phyloP scores from a whole-genome alignment of 2,797 vertebrate genomes.

The Schizopygopsis malacanthus region DNA sequence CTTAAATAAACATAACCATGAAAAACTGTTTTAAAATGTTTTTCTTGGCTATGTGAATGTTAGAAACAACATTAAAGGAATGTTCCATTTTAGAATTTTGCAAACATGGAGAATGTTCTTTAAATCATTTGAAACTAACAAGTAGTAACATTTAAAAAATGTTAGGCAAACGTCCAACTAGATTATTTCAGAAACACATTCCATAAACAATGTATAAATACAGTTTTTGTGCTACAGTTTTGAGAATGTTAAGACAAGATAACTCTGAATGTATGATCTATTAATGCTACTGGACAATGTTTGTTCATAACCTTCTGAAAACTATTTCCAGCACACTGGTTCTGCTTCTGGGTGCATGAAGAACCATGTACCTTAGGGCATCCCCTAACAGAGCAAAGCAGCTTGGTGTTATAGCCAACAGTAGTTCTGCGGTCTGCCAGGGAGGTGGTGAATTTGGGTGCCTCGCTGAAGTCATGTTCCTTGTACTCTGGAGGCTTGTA shows the following conservation, averaged over 20 bases:
- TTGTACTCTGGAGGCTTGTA: slow-evolving; percentile 83
- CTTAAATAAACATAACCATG: neutral
- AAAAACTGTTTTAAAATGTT: too few relatives aligned
- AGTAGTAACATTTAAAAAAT: too few relatives aligned
- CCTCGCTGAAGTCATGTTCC: slow-evolving; percentile 84
- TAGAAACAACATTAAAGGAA: neutral
- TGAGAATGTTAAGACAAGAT: neutral
- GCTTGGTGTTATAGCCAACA: slow-evolving; percentile 91
- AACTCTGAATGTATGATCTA: neutral
- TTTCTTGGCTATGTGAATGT: neutral
- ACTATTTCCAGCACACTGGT: neutral
- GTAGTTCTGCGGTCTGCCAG: slow-evolving; percentile 87
- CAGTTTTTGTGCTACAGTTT: neutral
- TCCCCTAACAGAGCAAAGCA: slow-evolving; percentile 91
- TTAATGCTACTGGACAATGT: neutral
- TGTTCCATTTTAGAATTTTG: neutral
- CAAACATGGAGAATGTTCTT: neutral
- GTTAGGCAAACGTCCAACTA: neutral
- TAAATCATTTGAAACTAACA: neutral
- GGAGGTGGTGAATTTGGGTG: slow-evolving; percentile 92
- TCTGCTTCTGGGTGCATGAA: neutral
- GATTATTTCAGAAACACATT: too few relatives aligned
- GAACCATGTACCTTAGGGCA: slow-evolving; percentile 83
- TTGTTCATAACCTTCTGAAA: neutral
- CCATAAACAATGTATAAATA: neutral